Evolutionary conservation across 2,113 vertebrate species (phyloP), one percentile per base, ranked within the genome.

Genomic region (Phainopepla nitens): DNA sequence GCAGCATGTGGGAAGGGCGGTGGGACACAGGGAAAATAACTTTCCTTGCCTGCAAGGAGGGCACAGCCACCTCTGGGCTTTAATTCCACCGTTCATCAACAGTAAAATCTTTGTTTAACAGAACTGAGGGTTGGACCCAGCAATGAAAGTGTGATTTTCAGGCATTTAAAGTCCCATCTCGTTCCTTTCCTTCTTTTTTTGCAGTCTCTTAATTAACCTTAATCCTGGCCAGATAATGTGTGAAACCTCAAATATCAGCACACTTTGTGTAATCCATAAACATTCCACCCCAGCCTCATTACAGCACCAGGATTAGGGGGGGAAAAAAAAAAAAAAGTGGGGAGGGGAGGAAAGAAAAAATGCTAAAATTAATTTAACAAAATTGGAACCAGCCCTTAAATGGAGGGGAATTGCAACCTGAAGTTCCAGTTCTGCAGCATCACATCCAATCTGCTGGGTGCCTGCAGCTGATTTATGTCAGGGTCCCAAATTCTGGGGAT

Each of bases 271-370:
- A 60, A 87, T 41, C 49, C n/a, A 65, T 14, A 65, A 94, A 77
- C 3, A 61, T 50, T 10, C 39, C 54, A 14, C n/a, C 60, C 56
- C 54, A 51, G 27, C 13, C 49, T 92, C 39, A 19, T 69, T 69
- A 39, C 28, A 82, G 79, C 45, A 54, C 23, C 35, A 73, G 35
- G 39, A 73, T 42, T 64, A 23, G 10, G 20, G 39, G 24, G 13
- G 25, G 0, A 2, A 2, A 3, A 11, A 22, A 33, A 27, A n/a
- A 35, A 2, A 19, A 11, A 9, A 11, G 4, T 3, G 1, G 4
- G 2, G 6, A 5, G 3, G 2, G 4, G 3, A 4, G 42, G 6
- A 3, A 2, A 4, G 2, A 3, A 56, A 54, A 75, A 68, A 28
- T 11, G 0, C 9, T 41, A 60, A 75, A 94, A 71, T 82, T 13